A percentile compares a stretch with the other conserved stretches of the same genome.
These are phyloP conservation scores for Caenorhabditis imperialis DNA, from an alignment of 2,888 invertebrate genomes.

Conservation along the genomic window DNA sequence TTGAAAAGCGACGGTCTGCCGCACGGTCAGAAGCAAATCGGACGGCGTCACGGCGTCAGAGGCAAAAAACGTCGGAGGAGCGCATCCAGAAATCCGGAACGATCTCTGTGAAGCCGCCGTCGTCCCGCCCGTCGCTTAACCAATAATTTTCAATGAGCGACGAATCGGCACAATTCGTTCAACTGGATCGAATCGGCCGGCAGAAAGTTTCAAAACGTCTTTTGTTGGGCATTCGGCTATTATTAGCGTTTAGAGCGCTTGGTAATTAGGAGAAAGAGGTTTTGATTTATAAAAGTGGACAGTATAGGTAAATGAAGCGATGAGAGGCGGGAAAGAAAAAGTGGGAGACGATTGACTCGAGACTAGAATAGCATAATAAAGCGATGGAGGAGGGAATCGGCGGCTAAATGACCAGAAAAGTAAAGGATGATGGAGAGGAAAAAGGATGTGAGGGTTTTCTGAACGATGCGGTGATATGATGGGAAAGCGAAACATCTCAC, in stretches of 20 bases:
- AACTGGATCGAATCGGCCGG: constrained; percentile 38
- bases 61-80: constrained; percentile 22
- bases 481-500: constrained; percentile 55
- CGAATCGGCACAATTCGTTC: constrained; percentile 44
- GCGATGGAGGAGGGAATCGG: not conserved
- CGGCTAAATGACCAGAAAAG: not conserved
- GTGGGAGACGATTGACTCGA: constrained; percentile 4
- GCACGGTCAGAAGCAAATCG: not conserved
- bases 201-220: constrained; percentile 47
- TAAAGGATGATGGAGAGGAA: too few species aligned
- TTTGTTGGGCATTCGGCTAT: constrained; percentile 52
- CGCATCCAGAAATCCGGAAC: constrained; percentile 49
- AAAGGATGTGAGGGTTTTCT: not conserved
- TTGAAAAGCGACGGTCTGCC: constrained; percentile 5
- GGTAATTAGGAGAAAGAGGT: constrained; percentile 37
- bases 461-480: constrained; percentile 42
- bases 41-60: constrained; percentile 8
- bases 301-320: not conserved
- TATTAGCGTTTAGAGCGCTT: constrained; percentile 48
- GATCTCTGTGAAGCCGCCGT: constrained; percentile 34
- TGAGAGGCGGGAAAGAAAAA: not conserved
- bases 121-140: constrained; percentile 27
- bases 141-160: constrained; percentile 52
- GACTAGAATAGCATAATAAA: constrained; percentile 1
- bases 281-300: constrained; percentile 50